Base-by-base conservation (phyloP, 2,113 vertebrate species). In the Pandion haliaetus region DNA sequence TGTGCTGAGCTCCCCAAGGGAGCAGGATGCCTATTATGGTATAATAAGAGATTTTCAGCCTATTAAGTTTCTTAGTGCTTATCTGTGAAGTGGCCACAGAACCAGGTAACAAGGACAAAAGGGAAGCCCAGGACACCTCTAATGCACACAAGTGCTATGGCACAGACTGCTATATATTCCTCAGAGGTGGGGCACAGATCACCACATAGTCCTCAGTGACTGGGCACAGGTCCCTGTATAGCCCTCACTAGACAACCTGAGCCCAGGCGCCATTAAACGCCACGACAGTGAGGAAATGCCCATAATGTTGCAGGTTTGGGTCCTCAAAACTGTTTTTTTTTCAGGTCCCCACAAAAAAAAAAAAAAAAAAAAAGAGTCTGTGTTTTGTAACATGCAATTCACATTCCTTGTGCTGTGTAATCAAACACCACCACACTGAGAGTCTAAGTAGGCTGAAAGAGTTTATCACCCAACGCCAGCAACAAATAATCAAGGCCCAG, bases 231-330 rank as follows among this genome's bases (percentile, higher is more conserved):
- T 59, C 25, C 24, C 44, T 40, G 0, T 17, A 5, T 0, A 52
- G 66, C 62, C 18, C 47, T 67, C 52, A 24, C 14, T 24, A 2
- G 4, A 34, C 16, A 65, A 62, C 21, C 34, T 82, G 54, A 94
- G n/a, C 45, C 65, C 54, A 81, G 36, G 20, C 11, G 15, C 2
- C 28, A 45, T 34, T 42, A 70, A 78, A 74, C 3, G 7, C 50
- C 47, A 63, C 0, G 2, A 20, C 8, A 67, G 7, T 1, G 2
- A 91, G 49, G 23, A 73, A 57, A 82, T 44, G 10, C 2, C 29
- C 36, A 17, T 17, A 13, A 34, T 62, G 25, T 40, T 42, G 8
- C 42, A 73, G 10, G 38, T 38, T 58, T 86, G 36, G 14, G 9
- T 31, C 20, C 34, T 62, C 42, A 78, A 82, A 77, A 62, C 2